Base-by-base conservation (phyloP, 2,113 vertebrate genomes). In the Anoplopoma fimbria region DNA sequence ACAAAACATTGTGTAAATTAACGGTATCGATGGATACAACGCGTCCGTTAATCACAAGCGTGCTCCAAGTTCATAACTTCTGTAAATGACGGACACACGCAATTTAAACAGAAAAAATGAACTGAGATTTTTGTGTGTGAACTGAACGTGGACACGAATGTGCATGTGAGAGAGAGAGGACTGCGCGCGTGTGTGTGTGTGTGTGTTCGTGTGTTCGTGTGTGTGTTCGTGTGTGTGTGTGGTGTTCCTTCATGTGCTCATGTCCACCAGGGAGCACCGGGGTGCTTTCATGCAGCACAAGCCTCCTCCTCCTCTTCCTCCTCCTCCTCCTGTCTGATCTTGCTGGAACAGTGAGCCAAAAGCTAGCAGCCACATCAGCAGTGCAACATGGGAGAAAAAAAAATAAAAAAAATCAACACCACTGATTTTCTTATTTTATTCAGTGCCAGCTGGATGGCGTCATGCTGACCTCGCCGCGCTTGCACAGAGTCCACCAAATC, bases 401-500 rank as follows among this genome's bases (percentile, higher is more conserved):
- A 45, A 60, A 68, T 67, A 1, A 40, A 64, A 83, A 60, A 67
- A 51, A 87, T 83, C 73, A 84, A 84, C 75, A 64, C 58, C 78
- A 81, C 69, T 29, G 73, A 83, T 82, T 9, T 76, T 72, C 78
- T 86, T 84, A 17, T 31, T 15, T 58, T 27, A 38, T 68, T 85
- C n/a, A 23, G 73, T 90, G 91, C 91, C 90, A 93, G 88, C 91
- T 93, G 92, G 93, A 90, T 69, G 69, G 79, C 81, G 76, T 74
- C 84, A 71, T 6, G 40, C 72, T 88, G 91, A 92, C 92, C 91
- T 91, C 91, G 89, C 84, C 63, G 3, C 82, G 86, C 77, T 89
- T 83, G 82, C 74, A 85, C 36, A 4, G 45, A 84, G 70, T 79
- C 80, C 68, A 88, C 87, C 67, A 84, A 92, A 88, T 82, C 62